Base-by-base conservation (phyloP, 1,140 invertebrate genomes). In the Zelostemma sp. region DNA sequence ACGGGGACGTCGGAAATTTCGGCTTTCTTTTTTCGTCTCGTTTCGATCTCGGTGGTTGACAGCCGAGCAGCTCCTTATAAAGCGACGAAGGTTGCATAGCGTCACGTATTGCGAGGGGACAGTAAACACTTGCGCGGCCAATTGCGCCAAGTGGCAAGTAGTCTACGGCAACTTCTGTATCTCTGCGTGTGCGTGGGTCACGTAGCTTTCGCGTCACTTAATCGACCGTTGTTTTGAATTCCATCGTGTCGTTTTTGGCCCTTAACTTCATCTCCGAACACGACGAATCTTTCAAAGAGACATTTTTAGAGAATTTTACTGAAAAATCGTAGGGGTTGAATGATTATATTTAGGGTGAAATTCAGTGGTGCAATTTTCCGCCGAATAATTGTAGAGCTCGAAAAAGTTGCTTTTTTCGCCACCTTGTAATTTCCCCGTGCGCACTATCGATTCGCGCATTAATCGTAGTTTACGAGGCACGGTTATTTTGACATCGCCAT, bases 61-160 rank as follows among this genome's bases (percentile, higher is more conserved):
- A n/a, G n/a, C n/a, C n/a, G n/a, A 31, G 40, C 21, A 9, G 21
- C 41, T 56, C 9, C 56, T 18, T 18, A 49, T n/a, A 38, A 38
- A 66, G 48, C 47, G 51, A 57, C 65, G 72, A 74, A 74, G 72
- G 72, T 78, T 78, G 78, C 81, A 84, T 84, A 84, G 79, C 75
- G 47, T 85, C 82, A 82, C 81, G 82, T 85, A 81, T 45, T 49
- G 63, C 66, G 70, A 78, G 79, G 83, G 82, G 80, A 83, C 81
- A 73, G 77, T 83, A 85, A 85, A 85, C 81, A 85, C 80, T 85
- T 82, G 80, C 77, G 70, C 72, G 67, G 79, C 73, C 82, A 83
- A 83, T 85, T 85, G 80, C 75, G 74, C 76, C 78, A 82, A 83
- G 80, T 83, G 76, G 76, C 75, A 74, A 79, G 77, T 79, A 74